phyloP scores from a whole-genome alignment of 2,888 invertebrate species.

The Idaea dimidiata region DNA sequence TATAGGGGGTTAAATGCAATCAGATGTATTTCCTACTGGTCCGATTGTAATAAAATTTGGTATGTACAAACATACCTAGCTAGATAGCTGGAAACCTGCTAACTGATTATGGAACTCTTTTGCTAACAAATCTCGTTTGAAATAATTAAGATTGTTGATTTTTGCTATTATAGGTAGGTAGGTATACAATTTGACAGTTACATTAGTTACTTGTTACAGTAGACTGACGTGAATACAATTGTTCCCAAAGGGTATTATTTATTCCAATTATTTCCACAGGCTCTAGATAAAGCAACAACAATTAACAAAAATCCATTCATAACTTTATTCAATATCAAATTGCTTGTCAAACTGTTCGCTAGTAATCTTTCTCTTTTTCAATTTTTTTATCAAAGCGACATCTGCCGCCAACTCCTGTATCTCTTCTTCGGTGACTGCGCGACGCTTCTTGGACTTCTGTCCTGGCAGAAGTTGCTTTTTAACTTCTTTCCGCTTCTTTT shows the following conservation, averaged over 20 bases:
- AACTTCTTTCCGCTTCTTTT: slow-evolving; percentile 82
- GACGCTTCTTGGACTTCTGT: slow-evolving; percentile 61
- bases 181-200: no score
- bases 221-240: no score
- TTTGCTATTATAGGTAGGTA: no score
- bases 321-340: slow-evolving; percentile 55
- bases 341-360: slow-evolving; percentile 84
- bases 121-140: no score
- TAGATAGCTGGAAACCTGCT: no score
- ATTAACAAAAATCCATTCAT: slow-evolving; percentile 24
- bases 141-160: no score
- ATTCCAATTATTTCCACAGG: slow-evolving; percentile 33
- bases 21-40: neutral
- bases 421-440: slow-evolving; percentile 84
- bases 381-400: slow-evolving; percentile 90
- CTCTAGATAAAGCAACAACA: slow-evolving; percentile 29
- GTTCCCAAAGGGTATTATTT: no score
- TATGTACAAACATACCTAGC: no score
- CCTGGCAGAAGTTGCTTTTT: slow-evolving; percentile 72
- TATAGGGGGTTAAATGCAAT: no score
- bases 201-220: no score
- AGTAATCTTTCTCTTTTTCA: slow-evolving; percentile 90
- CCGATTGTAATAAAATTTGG: no score
- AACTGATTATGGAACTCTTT: no score
- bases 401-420: slow-evolving; percentile 89